Evolutionary conservation across 2,113 vertebrate genomes (phyloP), one percentile per base, ranked within the genome.

Genomic region (Rhipidura dahli): DNA sequence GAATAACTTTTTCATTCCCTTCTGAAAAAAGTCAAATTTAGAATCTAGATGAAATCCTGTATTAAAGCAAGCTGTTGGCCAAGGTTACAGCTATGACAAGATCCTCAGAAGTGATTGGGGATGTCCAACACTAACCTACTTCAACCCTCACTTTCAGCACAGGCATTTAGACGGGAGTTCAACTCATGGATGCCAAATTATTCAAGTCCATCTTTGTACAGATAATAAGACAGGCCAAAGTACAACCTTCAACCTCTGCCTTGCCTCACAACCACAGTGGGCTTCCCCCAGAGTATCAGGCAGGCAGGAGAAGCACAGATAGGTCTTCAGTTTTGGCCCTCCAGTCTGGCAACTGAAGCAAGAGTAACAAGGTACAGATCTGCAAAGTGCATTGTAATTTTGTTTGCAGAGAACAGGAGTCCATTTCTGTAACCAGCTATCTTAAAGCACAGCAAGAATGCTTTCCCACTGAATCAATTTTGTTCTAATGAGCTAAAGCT

Each of bases 381-480:
- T 91, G 87, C 30, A 54, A 37, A n/a, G 39, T 4, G 11, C 3
- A 0, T 3, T 56, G 13, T 10, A 4, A 7, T n/a, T 33, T 30
- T 37, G 8, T 33, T 77, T 24, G n/a, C 7, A 18, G 64, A 27
- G 9, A n/a, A 18, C 20, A 44, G 8, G 7, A 33, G 11, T 18
- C 1, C 28, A 12, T n/a, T 63, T 42, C 47, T 66, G 42, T 42
- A 59, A 7, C 27, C 35, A 78, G 4, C 10, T 11, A 0, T 3
- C 4, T 37, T 21, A 7, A 18, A 39, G 27, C 22, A 4, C 3
- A 47, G 73, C 11, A 30, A 23, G 57, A 78, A 35, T 9, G 24
- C 13, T 71, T 70, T 84, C 47, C 51, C 47, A 33, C 28, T 69
- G 0, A 7, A 12, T 9, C 1, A 0, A 0, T 42, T 47, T 35